Conservation (phyloP, 2,888 invertebrate genomes). For the Abrostola triplasia region DNA sequence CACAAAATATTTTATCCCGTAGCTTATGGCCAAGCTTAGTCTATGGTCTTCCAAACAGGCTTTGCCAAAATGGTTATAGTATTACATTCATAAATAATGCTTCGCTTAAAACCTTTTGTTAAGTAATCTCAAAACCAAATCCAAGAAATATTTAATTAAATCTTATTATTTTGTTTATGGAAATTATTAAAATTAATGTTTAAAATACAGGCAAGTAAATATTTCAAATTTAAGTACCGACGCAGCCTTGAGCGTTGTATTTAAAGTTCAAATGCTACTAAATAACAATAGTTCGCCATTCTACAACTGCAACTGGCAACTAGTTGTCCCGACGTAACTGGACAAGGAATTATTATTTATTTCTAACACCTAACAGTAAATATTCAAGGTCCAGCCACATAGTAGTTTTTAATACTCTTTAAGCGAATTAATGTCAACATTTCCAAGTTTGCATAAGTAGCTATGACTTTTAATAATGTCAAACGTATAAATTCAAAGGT, state of each 20-base stretch:
- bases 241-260: slow-evolving; percentile 3
- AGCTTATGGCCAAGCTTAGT: too few relatives aligned
- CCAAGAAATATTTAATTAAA: too few relatives aligned
- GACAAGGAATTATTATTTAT: slow-evolving; percentile 6
- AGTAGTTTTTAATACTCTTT: background rate
- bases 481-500: slow-evolving; percentile 5
- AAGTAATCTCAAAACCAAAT: too few relatives aligned
- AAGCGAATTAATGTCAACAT: slow-evolving; percentile 10
- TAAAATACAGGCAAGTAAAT: background rate
- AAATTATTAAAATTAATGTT: too few relatives aligned
- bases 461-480: slow-evolving; percentile 17
- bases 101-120: too few relatives aligned
- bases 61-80: too few relatives aligned
- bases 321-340: slow-evolving; percentile 5
- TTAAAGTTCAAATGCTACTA: slow-evolving; percentile 23
- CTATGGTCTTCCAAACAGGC: too few relatives aligned
- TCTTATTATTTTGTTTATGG: too few relatives aligned
- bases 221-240: background rate
- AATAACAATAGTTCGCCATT: slow-evolving; percentile 27
- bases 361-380: slow-evolving; percentile 31
- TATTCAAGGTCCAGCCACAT: slow-evolving; percentile 5
- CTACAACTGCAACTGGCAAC: background rate
- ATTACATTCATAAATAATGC: too few relatives aligned
- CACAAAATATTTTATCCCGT: too few relatives aligned
- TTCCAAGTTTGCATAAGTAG: slow-evolving; percentile 2